Evolutionary conservation across 2,113 vertebrate species (phyloP), one percentile per base, ranked within the genome.

Genomic region (Erythrolamprus reginae): DNA sequence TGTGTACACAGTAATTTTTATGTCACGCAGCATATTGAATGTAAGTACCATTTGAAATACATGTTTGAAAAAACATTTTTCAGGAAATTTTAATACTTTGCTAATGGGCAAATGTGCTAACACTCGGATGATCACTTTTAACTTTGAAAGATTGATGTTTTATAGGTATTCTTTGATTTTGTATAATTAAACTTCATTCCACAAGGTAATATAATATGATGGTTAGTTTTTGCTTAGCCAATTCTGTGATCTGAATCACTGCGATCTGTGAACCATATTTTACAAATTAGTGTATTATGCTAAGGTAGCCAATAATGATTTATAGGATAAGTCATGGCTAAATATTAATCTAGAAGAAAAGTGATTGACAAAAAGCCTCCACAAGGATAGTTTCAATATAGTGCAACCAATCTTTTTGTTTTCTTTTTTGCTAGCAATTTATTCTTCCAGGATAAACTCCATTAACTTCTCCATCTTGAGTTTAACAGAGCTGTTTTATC

Each of bases 41-140:
- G 0, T 92, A 91, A 93, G 90, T 84, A 88, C 10, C 82, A 47
- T 92, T 42, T 83, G 89, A 86, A 91, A 45, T 93, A 48, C 92
- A 28, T 93, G n/a, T 10, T 83, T 85, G 7, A 90, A 92, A 94
- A 91, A 90, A 88, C 45, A 91, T 89, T 45, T 89, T 93, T 92
- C 47, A 93, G 56, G 89, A 28, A 93, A 92, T 53, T 10, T 77
- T 92, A 94, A 65, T 12, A 0, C 2, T 93, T 93, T 92, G 15
- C 13, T 21, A 95, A 0, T 0, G 86, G 4, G 2, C 33, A 77
- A 86, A 33, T 1, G 47, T 93, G 55, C 70, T 95, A 51, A 89
- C 45, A n/a, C 88, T 89, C 61, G 93, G 51, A 28, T 90, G 3
- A 84, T 3, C 47, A 77, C 15, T 91, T 88, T 70, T 13, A 89